Evolutionary conservation across 2,888 invertebrate species (phyloP).

Genomic region (Fragum whitleyi): DNA sequence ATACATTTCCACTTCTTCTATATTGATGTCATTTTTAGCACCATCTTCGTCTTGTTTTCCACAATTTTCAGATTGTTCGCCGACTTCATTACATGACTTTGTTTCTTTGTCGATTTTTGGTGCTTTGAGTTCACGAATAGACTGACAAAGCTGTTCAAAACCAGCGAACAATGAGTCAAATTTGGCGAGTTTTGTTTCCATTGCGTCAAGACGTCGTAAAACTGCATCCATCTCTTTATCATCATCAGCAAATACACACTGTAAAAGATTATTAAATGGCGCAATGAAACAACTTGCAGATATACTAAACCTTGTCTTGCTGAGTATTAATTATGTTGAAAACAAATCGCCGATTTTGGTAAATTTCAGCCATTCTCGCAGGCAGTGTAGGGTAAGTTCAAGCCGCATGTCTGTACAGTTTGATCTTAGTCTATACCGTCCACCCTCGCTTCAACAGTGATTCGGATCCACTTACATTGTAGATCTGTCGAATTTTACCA

Average conservation of each 20-base stretch:
- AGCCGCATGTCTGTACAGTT: too few relatives aligned
- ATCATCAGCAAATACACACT: not conserved
- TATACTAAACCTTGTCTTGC: too few relatives aligned
- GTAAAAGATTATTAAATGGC: not conserved
- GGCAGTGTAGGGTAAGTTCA: too few relatives aligned
- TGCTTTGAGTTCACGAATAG: not conserved
- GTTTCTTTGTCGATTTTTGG: not conserved
- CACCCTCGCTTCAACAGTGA: too few relatives aligned
- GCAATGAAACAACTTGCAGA: too few relatives aligned
- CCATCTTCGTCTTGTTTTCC: not conserved
- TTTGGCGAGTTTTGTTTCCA: not conserved
- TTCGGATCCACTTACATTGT: too few relatives aligned
- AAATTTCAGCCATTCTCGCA: too few relatives aligned
- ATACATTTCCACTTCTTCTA: not conserved
- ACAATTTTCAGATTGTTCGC: not conserved
- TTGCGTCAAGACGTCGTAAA: not conserved
- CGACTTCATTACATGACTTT: not conserved
- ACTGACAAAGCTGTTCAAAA: conserved; percentile 6
- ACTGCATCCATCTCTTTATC: not conserved
- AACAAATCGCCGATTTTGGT: too few relatives aligned
- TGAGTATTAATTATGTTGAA: too few relatives aligned
- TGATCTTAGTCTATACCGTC: too few relatives aligned
- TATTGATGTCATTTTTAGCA: not conserved
- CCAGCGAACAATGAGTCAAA: not conserved
- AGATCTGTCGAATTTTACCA: too few relatives aligned